A percentile compares a stretch with the other conserved stretches of the same genome.
Evolutionary conservation across 2,888 invertebrate genomes (phyloP).

Genomic region (Cerastis leucographa): DNA sequence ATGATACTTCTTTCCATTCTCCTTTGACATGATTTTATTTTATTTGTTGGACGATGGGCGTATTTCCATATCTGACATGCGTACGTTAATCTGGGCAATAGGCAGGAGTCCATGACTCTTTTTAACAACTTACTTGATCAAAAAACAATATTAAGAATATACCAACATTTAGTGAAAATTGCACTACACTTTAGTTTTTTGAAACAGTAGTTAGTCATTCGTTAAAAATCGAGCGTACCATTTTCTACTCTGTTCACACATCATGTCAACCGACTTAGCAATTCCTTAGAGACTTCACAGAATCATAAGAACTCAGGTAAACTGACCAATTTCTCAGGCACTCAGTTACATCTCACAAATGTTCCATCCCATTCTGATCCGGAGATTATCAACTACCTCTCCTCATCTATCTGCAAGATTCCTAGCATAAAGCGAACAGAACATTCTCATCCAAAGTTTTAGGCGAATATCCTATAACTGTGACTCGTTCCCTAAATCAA

Average conservation of each 20-base stretch:
- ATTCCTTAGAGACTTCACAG: not conserved
- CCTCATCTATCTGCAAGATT: constrained; percentile 24
- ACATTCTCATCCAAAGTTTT: constrained; percentile 56
- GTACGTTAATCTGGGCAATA: too few species aligned
- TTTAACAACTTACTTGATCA: not conserved
- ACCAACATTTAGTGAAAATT: not conserved
- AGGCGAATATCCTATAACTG: constrained; percentile 58
- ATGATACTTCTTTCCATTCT: too few species aligned
- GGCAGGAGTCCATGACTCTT: too few species aligned
- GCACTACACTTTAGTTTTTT: too few species aligned
- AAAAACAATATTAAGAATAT: not conserved
- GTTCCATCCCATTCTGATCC: constrained; percentile 3
- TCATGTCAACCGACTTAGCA: not conserved
- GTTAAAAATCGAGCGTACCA: not conserved
- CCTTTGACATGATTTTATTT: too few species aligned
- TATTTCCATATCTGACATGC: too few species aligned
- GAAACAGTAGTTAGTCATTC: too few species aligned
- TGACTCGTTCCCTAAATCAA: constrained; percentile 65
- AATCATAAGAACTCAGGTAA: not conserved
- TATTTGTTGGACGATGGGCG: too few species aligned
- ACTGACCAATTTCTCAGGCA: not conserved
- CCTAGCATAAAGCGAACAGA: constrained; percentile 35
- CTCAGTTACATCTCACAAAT: constrained; percentile 6
- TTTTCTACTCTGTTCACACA: not conserved
- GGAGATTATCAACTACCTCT: constrained; percentile 30